phyloP scores from a whole-genome alignment of 1,140 invertebrate species.

The Spodoptera litura region DNA sequence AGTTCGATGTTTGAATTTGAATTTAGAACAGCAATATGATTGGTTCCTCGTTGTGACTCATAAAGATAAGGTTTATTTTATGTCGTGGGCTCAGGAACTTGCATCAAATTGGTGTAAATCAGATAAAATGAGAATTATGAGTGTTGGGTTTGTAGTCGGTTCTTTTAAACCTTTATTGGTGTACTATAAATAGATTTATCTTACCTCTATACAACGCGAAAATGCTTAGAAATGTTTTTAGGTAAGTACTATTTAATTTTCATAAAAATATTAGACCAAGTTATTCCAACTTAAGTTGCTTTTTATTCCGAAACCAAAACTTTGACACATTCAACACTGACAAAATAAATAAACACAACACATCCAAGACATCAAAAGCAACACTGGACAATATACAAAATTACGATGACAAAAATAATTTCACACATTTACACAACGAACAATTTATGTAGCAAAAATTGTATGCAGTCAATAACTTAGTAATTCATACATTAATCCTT shows the following conservation, averaged over 20 bases:
- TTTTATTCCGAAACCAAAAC: too few species aligned
- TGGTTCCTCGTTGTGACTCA: constrained; percentile 27
- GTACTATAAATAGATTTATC: too few species aligned
- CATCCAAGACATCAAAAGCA: neutral
- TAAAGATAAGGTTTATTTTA: constrained; percentile 24
- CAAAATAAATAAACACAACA: neutral
- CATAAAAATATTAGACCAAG: too few species aligned
- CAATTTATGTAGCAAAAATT: constrained; percentile 27
- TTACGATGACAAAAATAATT: constrained; percentile 36
- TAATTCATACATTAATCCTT: constrained; percentile 41
- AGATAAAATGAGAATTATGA: neutral
- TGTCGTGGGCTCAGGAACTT: neutral
- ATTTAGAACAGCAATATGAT: constrained; percentile 23
- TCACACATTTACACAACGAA: constrained; percentile 21
- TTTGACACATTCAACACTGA: too few species aligned
- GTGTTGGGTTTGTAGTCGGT: neutral
- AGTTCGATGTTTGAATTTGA: constrained; percentile 25
- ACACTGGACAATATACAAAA: neutral
- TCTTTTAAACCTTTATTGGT: neutral
- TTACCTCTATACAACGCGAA: too few species aligned
- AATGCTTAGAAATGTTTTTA: too few species aligned
- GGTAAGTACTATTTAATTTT: too few species aligned
- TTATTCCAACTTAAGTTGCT: too few species aligned
- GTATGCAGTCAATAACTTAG: constrained; percentile 28
- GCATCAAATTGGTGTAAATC: neutral